Base-by-base conservation (phyloP, 2,797 vertebrate genomes). In the Valencia hispanica region DNA sequence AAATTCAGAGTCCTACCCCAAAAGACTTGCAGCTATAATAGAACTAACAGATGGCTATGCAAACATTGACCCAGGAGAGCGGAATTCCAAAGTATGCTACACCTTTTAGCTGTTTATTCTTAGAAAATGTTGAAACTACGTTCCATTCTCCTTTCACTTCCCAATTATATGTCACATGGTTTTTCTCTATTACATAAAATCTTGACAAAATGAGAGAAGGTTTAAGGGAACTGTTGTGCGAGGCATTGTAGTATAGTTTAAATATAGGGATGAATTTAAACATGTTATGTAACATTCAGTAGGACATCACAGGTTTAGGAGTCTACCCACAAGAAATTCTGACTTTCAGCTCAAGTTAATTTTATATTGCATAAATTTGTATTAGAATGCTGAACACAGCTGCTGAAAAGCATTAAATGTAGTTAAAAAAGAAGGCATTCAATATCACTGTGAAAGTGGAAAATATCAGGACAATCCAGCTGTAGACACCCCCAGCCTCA, bases 401-500 rank as follows among this genome's bases (percentile, higher is more conserved):
- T n/a, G 70, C 72, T 20, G 25, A 43, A 41, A 66, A n/a, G 18
- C 22, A 39, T 14, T 2, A 25, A 63, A 6, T n/a, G 25, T 43
- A 43, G 36, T 12, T 15, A 3, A n/a, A 41, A n/a, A 68, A 25
- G 43, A 17, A 4, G 15, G 32, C 65, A 74, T 73, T 74, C 22
- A 51, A n/a, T 51, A 39, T 84, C 73, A 68, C 53, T 53, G 9
- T 74, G 45, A 50, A 41, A 51, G 45, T 48, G 34, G 53, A 73
- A 55, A 79, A 79, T 74, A 59, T 73, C 39, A 47, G 65, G 18
- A 32, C 50, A 80, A 80, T 84, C 75, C 74, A 84, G 72, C 83
- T 79, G 80, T 88, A 75, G 77, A 82, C 82, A 81, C 79, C 84
- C 70, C 66, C 83, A 90, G 83, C 72, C 86, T 88, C 90, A 92